These are phyloP conservation scores for Procavia capensis DNA, from an alignment of 2,113 vertebrate genomes.

Conservation along the genomic window DNA sequence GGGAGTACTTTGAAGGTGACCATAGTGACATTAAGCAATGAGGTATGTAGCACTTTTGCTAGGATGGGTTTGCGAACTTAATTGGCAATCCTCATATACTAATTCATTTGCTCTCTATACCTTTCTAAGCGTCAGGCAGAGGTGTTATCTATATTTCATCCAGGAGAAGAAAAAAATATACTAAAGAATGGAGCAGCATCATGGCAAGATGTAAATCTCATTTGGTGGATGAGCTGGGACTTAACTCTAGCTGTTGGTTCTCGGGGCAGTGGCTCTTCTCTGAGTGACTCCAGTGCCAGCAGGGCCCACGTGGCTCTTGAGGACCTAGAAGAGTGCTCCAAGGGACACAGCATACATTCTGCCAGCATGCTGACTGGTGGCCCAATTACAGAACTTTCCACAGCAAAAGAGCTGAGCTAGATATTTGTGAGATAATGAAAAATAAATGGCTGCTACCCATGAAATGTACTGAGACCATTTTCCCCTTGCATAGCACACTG, in stretches of 20 bases:
- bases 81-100: no score
- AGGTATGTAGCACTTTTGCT: no score
- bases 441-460: neutral
- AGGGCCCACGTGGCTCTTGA: neutral
- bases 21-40: no score
- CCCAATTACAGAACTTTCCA: neutral
- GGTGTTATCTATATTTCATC: neutral
- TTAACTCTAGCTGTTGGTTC: neutral
- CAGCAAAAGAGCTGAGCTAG: neutral
- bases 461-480: neutral
- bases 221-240: neutral
- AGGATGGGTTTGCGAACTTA: no score
- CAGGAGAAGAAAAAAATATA: neutral
- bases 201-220: neutral
- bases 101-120: neutral
- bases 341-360: no score
- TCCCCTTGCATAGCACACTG: neutral
- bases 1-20: no score
- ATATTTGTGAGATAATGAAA: neutral
- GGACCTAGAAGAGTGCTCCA: neutral
- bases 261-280: neutral
- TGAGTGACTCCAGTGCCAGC: neutral
- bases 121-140: neutral
- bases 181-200: neutral
- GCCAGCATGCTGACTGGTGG: neutral